These are phyloP conservation scores for Saturnia japonica DNA, from an alignment of 2,888 invertebrate species.

Conservation along the genomic window DNA sequence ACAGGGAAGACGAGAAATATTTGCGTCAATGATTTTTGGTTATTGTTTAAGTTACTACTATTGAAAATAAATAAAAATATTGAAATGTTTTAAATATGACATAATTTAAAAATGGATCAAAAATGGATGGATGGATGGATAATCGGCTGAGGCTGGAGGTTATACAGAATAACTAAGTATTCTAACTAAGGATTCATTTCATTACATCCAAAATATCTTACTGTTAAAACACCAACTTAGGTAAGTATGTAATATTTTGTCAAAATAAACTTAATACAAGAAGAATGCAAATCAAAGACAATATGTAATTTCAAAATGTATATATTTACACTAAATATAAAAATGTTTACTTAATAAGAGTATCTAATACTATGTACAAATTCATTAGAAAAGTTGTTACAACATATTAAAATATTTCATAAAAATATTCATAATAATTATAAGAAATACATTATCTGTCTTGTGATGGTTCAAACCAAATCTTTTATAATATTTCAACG, in stretches of 20 bases:
- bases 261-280: background rate
- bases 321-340: slow-evolving; percentile 33
- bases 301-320: background rate
- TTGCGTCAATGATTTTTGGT: background rate
- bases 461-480: slow-evolving; percentile 18
- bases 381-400: slow-evolving; percentile 24
- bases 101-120: background rate
- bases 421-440: slow-evolving; percentile 6
- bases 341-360: slow-evolving; percentile 14
- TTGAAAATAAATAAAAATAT: too few species aligned
- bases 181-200: too few species aligned
- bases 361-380: slow-evolving; percentile 28
- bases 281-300: background rate
- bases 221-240: background rate
- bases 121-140: too few species aligned
- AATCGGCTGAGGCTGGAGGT: background rate
- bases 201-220: background rate
- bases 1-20: background rate
- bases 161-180: too few species aligned
- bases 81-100: background rate
- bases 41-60: background rate
- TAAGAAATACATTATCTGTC: slow-evolving; percentile 7
- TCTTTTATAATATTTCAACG: slow-evolving; percentile 31
- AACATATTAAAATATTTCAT: slow-evolving; percentile 21
- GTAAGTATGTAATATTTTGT: background rate